These are phyloP conservation scores for Hemicordylus capensis DNA, from an alignment of 2,113 vertebrate species.

Conservation along the genomic window DNA sequence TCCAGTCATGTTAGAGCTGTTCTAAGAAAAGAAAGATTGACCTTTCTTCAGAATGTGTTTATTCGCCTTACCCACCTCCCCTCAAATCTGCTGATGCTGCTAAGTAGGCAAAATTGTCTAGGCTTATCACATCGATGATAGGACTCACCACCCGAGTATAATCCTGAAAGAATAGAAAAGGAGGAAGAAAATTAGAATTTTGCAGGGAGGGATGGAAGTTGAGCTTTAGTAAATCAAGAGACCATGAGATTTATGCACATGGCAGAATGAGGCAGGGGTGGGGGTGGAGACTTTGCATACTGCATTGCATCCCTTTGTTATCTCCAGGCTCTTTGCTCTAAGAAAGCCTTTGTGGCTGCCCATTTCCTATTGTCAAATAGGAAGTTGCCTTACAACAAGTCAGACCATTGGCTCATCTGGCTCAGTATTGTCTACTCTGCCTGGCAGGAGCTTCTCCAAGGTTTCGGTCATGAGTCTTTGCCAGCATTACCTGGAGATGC, in stretches of 20 bases:
- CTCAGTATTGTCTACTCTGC: too few relatives aligned
- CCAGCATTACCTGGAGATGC: too few relatives aligned
- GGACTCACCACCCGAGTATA: conserved; percentile 96
- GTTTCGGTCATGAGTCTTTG: too few relatives aligned
- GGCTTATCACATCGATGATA: conserved; percentile 99
- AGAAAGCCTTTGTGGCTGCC: not conserved
- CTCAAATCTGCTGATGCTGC: conserved; percentile 96
- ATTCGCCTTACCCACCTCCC: conserved; percentile 84
- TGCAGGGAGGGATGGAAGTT: not conserved
- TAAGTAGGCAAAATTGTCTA: conserved; percentile 98
- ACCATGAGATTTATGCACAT: conserved; percentile 10
- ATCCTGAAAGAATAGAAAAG: conserved; percentile 78
- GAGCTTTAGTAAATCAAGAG: conserved; percentile 27
- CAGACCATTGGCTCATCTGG: too few relatives aligned
- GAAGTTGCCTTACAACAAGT: too few relatives aligned
- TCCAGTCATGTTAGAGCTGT: too few relatives aligned
- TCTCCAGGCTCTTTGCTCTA: not conserved
- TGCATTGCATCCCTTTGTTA: not conserved
- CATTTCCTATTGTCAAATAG: too few relatives aligned
- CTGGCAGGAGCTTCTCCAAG: too few relatives aligned
- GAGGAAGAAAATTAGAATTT: not conserved
- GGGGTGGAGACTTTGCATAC: not conserved
- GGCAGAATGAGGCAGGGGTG: not conserved
- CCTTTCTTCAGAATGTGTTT: conserved; percentile 10
- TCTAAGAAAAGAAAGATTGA: not conserved